Evolutionary conservation across 1,140 invertebrate species (phyloP).

Genomic region (Ceratina japonica): DNA sequence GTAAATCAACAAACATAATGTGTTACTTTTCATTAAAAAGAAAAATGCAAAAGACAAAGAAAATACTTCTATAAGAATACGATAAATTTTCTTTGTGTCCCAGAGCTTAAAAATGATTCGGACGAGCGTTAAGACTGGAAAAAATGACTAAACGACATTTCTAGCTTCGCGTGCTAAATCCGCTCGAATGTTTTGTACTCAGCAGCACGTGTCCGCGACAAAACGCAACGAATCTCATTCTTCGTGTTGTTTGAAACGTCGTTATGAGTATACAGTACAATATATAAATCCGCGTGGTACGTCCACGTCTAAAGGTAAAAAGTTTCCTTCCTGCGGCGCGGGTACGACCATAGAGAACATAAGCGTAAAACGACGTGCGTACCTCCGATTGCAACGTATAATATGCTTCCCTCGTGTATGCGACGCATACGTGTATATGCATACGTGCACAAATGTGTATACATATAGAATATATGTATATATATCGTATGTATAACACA

Average conservation of each 20-base stretch:
- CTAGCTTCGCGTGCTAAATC: background rate
- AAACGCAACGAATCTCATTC: conserved; percentile 14
- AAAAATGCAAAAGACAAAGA: background rate
- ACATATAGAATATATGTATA: conserved; percentile 54
- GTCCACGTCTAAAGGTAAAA: conserved; percentile 31
- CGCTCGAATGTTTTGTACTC: conserved; percentile 39
- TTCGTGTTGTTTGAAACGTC: conserved; percentile 29
- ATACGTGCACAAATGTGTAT: no score
- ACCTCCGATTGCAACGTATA: conserved; percentile 51
- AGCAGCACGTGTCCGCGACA: conserved; percentile 11
- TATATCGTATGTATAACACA: conserved; percentile 52
- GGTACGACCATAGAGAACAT: conserved; percentile 32
- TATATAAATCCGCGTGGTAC: conserved; percentile 37
- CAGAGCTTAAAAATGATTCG: background rate
- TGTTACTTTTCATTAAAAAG: no score
- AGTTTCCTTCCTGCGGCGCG: conserved; percentile 1
- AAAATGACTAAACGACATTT: background rate
- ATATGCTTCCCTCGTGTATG: conserved; percentile 26
- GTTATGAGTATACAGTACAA: conserved; percentile 16
- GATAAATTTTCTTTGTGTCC: background rate
- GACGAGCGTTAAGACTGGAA: conserved; percentile 14
- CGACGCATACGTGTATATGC: conserved; percentile 39
- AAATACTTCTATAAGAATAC: no score
- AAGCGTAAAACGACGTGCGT: conserved; percentile 46
- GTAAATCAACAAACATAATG: no score